These are phyloP conservation scores for Phrynocephalus versicolor DNA, from an alignment of 2,113 vertebrate genomes.

Conservation along the genomic window DNA sequence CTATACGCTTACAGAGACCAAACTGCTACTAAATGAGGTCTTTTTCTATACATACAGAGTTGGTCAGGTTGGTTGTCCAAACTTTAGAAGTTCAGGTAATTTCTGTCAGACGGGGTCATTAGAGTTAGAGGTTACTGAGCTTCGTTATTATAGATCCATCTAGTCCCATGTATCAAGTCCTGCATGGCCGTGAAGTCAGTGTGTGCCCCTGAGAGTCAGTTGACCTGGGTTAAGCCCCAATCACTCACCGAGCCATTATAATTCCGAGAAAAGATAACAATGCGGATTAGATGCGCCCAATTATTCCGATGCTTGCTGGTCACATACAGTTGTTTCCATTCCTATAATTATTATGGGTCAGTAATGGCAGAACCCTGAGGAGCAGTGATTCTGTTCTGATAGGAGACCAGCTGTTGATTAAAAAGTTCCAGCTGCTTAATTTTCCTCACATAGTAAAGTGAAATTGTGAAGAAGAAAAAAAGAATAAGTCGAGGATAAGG, in stretches of 20 bases:
- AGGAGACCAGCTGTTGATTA: background rate
- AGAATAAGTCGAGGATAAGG: background rate
- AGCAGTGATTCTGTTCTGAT: slow-evolving; percentile 18
- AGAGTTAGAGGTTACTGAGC: background rate
- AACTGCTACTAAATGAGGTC: background rate
- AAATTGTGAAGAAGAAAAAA: background rate
- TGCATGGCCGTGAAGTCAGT: background rate
- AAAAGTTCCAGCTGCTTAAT: background rate
- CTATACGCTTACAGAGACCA: background rate
- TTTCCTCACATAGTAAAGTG: background rate
- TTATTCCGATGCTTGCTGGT: background rate
- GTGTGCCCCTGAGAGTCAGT: background rate
- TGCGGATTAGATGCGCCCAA: background rate
- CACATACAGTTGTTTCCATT: slow-evolving; percentile 2
- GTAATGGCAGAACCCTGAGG: background rate
- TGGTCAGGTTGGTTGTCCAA: background rate
- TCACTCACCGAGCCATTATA: slow-evolving; percentile 6
- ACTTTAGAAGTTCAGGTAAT: background rate
- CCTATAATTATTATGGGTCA: background rate
- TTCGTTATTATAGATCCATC: background rate
- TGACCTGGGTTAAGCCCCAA: background rate
- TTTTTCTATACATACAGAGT: background rate
- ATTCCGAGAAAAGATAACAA: slow-evolving; percentile 12
- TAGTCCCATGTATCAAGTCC: background rate
- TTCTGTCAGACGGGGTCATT: background rate